Conservation (phyloP, 2,797 vertebrate species). For the Chaenodraco wilsoni region DNA sequence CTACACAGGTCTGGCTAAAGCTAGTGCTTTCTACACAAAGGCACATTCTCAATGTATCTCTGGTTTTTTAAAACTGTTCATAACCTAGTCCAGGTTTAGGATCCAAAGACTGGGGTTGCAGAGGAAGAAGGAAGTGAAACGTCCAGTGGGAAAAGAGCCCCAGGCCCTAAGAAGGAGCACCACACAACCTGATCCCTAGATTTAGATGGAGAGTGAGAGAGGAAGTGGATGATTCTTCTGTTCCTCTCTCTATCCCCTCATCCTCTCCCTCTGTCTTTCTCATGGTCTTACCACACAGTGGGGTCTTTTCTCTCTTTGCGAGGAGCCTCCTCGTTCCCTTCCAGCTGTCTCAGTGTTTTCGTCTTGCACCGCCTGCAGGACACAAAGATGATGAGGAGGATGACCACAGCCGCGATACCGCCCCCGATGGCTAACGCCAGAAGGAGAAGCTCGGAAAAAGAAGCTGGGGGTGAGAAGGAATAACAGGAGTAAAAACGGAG, state of each 20-base stretch:
- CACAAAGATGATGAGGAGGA: conserved; percentile 81
- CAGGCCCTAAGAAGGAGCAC: conserved; percentile 48
- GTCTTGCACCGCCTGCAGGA: conserved; percentile 81
- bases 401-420: conserved; percentile 82
- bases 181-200: conserved; percentile 55
- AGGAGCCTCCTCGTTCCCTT: conserved; percentile 62
- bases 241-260: conserved; percentile 39
- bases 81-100: conserved; percentile 43
- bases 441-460: conserved; percentile 88
- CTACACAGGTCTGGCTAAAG: conserved; percentile 33
- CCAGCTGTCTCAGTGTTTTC: conserved; percentile 60
- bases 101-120: conserved; percentile 45
- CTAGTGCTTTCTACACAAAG: conserved; percentile 45
- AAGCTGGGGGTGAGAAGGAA: conserved; percentile 68
- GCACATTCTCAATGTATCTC: conserved; percentile 46
- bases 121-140: conserved; percentile 58
- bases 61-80: conserved; percentile 45
- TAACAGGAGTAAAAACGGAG: conserved; percentile 6
- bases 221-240: conserved; percentile 38
- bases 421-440: conserved; percentile 87
- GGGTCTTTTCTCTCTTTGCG: conserved; percentile 78
- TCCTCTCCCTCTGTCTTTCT: conserved; percentile 36
- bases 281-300: conserved; percentile 76
- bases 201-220: conserved; percentile 46
- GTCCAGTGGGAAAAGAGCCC: conserved; percentile 57